phyloP scores from a whole-genome alignment of 2,888 invertebrate genomes.

The Pimpla rufipes region DNA sequence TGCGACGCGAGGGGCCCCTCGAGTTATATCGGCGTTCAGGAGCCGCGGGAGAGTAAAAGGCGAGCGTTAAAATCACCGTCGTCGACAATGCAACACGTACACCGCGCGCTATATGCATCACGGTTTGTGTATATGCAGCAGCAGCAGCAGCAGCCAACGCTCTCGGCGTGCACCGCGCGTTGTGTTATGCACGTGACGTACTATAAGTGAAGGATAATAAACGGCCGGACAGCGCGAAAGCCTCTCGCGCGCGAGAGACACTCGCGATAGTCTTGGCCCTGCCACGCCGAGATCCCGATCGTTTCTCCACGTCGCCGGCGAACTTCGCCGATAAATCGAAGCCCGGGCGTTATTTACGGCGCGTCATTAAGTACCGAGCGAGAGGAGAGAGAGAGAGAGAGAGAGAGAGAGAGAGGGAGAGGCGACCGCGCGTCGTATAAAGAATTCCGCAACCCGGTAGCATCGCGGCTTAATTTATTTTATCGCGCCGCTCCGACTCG shows the following conservation, averaged over 20 bases:
- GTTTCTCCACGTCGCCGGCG: constrained; percentile 67
- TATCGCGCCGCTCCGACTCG: constrained; percentile 76
- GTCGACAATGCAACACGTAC: constrained; percentile 53
- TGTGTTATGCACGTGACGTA: constrained; percentile 48
- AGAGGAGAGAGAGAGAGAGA: constrained; percentile 47
- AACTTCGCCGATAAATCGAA: constrained; percentile 78
- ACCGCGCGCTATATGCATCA: background rate
- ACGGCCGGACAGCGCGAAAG: constrained; percentile 64
- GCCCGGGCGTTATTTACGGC: constrained; percentile 79
- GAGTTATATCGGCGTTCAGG: constrained; percentile 43
- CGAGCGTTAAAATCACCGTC: constrained; percentile 64
- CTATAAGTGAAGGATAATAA: constrained; percentile 66
- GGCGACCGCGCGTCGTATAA: constrained; percentile 65
- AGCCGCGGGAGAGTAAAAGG: constrained; percentile 53
- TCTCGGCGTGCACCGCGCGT: no score
- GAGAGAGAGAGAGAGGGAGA: constrained; percentile 55
- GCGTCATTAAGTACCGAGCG: constrained; percentile 77
- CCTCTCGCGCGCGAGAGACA: no score
- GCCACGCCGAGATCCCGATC: constrained; percentile 61
- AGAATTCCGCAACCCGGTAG: constrained; percentile 80
- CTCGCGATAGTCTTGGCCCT: constrained; percentile 34
- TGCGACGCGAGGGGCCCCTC: constrained; percentile 15
- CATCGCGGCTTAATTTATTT: constrained; percentile 83
- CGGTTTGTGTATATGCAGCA: constrained; percentile 1
- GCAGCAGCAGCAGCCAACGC: background rate